These are phyloP conservation scores for Coracias cyanogaster DNA, from an alignment of 2,797 vertebrate genomes.

Conservation along the genomic window DNA sequence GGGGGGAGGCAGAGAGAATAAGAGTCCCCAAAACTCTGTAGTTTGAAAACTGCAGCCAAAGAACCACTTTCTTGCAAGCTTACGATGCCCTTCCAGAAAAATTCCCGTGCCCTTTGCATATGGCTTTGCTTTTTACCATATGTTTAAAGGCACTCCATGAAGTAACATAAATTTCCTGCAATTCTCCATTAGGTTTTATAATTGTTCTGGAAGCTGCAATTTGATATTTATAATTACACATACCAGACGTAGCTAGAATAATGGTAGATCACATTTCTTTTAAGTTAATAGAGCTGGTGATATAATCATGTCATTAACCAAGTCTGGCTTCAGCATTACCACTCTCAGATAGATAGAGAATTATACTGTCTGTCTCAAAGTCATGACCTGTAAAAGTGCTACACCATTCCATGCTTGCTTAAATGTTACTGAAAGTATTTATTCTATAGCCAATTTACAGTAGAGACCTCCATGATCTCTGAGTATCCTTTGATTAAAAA, in stretches of 20 bases:
- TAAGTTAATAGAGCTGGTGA: background rate
- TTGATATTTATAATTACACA: background rate
- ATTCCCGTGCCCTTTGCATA: background rate
- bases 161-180: background rate
- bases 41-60: background rate
- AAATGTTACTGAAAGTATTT: background rate
- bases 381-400: background rate
- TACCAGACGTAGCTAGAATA: background rate
- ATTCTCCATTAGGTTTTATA: background rate
- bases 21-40: background rate
- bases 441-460: background rate
- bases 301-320: background rate
- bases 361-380: background rate
- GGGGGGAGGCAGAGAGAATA: rapidly evolving
- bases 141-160: background rate
- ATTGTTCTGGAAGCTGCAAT: background rate
- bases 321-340: background rate
- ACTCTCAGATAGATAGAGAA: background rate
- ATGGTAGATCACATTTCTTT: background rate
- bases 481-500: background rate
- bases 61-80: background rate
- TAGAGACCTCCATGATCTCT: background rate
- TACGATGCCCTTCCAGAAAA: background rate
- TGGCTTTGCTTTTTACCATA: background rate
- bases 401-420: background rate